Base-by-base conservation (phyloP, 2,888 invertebrate genomes). In the Parasteatoda lunata region DNA sequence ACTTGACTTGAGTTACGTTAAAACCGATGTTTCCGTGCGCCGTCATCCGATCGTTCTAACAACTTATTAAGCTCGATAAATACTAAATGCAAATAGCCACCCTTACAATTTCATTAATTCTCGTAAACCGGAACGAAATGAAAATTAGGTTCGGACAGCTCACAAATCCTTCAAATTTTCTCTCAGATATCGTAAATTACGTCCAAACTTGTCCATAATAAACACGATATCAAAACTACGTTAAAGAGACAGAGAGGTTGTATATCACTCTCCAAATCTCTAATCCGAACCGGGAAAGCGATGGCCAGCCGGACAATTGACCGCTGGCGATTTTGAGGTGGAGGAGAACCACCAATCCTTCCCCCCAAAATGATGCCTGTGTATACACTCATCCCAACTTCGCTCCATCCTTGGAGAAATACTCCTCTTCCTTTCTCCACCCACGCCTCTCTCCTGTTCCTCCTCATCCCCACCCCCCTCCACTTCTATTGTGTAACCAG, bases 401-500 rank as follows among this genome's bases (percentile, higher is more conserved):
- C 30, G 15, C 71, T 71, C 52, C 54, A 54, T 72, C 30, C 72
- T 30, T 51, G 11, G 30, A 45, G 30, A 54, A 68, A 51, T 9
- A 47, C 51, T 45, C 47, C 65, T 15, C 54, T 48, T 48, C 66
- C 66, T 59, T 13, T 47, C 54, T 59, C 15, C 71, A 79, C 54
- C 8, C n/a, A 45, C 54, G 71, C 71, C 30, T 52, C 54, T 48
- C 76, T 69, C 68, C 72, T 49, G 49, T 69, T 77, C 75, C 54
- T 51, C 66, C 48, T 48, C 70, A 49, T 76, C 54, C 65, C 75
- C 48, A 15, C 72, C 73, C 54, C 71, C 76, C 64, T 51, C 49
- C 47, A 70, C 70, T n/a, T 49, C 68, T 82, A 81, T 85, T 88
- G 88, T 88, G 88, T 85, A 88, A 85, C 85, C 83, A 88, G 88